Evolutionary conservation across 2,888 invertebrate species (phyloP), one percentile per base, ranked within the genome.

Genomic region (Seladonia tumulorum): DNA sequence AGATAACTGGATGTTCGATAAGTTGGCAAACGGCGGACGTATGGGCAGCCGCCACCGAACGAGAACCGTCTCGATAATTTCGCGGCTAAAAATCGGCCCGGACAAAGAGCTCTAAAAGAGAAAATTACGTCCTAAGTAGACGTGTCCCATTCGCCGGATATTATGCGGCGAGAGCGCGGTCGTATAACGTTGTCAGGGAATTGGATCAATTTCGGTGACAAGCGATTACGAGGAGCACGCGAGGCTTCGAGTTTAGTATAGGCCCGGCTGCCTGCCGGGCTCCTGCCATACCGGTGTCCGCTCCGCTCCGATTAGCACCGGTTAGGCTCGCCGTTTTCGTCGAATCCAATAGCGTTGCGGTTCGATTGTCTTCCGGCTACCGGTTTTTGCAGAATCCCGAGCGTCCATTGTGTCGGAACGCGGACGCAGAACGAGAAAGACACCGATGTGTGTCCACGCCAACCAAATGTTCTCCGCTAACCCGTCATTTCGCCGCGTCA

Each of bases 161-260:
- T 76, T 71, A 77, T 63, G 83, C 29, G 83, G 82, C 81, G 68
- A 57, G 53, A 57, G 53, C 29, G 57, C 53, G 22, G 49, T 82
- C 76, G 77, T 83, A 74, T 68, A 81, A 79, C 72, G 73, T 76
- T 70, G 57, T 78, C 71, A 45, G 76, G 29, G 81, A 79, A 86
- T 86, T 75, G 75, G 79, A 29, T 76, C 82, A 90, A 90, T 90
- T 90, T 90, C 53, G 82, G 81, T 83, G 90, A 90, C 90, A 90
- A 90, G 83, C 89, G 84, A 86, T 89, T 89, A 83, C 80, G 45
- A 82, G 29, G 25, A 72, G 79, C 89, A 89, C 89, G 89, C 90
- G 87, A 89, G 25, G 45, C n/a, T n/a, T 14, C 49, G 5, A 74
- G 25, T 18, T 18, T 29, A 45, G 25, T 1, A 14, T 14, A 70